Base-by-base conservation (phyloP, 2,113 vertebrate species). In the Rafetus swinhoei region DNA sequence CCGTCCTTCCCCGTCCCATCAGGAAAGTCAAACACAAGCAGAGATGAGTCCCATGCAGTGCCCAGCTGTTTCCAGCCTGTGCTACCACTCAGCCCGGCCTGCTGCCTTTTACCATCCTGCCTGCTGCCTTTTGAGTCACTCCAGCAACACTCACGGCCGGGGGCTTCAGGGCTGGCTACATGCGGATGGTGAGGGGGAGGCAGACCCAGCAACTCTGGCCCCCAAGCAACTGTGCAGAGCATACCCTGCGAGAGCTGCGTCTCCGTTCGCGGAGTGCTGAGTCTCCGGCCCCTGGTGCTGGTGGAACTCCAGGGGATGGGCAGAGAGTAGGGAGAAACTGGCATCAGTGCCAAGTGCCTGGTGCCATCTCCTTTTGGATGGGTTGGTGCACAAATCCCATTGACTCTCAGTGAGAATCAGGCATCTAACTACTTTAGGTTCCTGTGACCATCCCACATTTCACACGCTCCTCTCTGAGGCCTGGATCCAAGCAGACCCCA, bases 1-100 rank as follows among this genome's bases (percentile, higher is more conserved):
- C 27, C 8, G 79, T 56, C n/a, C 27, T 59, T 52, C 0, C 0
- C 18, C 52, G 80, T 0, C 0, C 53, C 57, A 74, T 52, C 27
- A 1, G 2, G 1, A 92, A 86, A 94, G 79, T 76, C 82, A 84
- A 74, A 22, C 55, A 72, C 79, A 39, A 45, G 39, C 39, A 25
- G 59, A 80, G n/a, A 92, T 2, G 32, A 92, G 35, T 22, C 16
- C 79, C 77, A 65, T 74, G 32, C 54, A 24, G 60, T 79, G 25
- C 45, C 90, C 69, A 18, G 80, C 79, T 65, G 45, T 88, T 25
- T 29, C 83, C 82, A 79, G 53, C 14, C 7, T 12, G 56, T 24
- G 79, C 52, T 29, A 35, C 69, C 3, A 19, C 21, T 55, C 69
- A 55, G 82, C 69, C 55, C 4, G 15, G 5, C 13, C 27, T 0